Evolutionary conservation across 2,888 invertebrate species (phyloP).

Genomic region (Stenodera caucasica): DNA sequence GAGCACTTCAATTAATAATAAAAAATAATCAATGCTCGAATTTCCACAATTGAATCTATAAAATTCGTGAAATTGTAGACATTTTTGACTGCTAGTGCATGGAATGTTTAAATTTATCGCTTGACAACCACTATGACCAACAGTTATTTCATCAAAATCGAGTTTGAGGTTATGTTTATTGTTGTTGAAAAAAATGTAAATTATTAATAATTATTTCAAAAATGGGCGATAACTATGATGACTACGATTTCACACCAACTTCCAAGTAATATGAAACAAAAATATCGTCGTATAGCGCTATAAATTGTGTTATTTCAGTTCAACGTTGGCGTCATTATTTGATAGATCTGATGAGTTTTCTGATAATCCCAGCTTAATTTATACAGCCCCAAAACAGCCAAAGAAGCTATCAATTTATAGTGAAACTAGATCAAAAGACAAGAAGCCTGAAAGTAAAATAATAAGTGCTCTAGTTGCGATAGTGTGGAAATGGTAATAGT

Average conservation of each 20-base stretch:
- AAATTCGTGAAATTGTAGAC: too few species aligned
- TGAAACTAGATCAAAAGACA: constrained; percentile 21
- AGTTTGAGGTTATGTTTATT: not conserved
- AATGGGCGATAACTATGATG: constrained; percentile 41
- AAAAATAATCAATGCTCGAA: too few species aligned
- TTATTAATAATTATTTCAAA: constrained; percentile 8
- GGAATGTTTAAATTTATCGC: too few species aligned
- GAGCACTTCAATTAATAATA: too few species aligned
- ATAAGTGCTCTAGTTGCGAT: constrained; percentile 42
- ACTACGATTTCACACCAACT: constrained; percentile 43
- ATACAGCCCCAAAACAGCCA: constrained; percentile 47
- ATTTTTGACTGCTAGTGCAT: too few species aligned
- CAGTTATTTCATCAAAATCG: not conserved
- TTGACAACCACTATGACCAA: not conserved
- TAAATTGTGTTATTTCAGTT: constrained; percentile 32
- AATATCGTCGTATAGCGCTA: not conserved
- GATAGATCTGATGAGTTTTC: constrained; percentile 21
- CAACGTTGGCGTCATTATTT: constrained; percentile 45
- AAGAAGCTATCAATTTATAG: constrained; percentile 22
- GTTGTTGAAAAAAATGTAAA: not conserved
- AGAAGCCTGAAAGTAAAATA: constrained; percentile 35
- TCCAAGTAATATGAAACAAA: constrained; percentile 34
- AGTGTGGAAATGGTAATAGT: constrained; percentile 44
- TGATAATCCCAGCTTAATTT: constrained; percentile 36
- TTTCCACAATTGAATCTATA: too few species aligned